phyloP scores from a whole-genome alignment of 1,140 invertebrate species.

The Glomeris maerens region DNA sequence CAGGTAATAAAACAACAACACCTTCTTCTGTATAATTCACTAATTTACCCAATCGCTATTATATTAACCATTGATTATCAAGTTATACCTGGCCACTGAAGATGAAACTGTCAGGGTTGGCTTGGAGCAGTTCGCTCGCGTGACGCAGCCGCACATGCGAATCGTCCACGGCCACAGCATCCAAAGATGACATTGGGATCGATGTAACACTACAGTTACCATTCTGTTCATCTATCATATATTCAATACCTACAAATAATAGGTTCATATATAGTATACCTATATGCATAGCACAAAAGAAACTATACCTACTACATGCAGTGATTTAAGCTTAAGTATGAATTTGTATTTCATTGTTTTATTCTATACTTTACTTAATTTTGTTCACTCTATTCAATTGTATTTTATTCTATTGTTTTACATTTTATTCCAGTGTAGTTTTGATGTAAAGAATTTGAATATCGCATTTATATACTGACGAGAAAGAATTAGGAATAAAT shows the following conservation, averaged over 20 bases:
- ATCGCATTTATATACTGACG: too few relatives aligned
- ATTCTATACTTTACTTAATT: background rate
- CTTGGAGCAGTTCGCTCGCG: slow-evolving; percentile 21
- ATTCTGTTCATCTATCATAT: slow-evolving; percentile 22
- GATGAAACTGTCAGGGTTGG: slow-evolving; percentile 20
- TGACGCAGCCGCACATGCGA: slow-evolving; percentile 21
- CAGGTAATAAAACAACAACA: background rate
- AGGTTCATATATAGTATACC: background rate
- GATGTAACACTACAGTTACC: slow-evolving; percentile 21
- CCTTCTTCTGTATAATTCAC: background rate
- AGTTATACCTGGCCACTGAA: slow-evolving; percentile 20
- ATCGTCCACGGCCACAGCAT: slow-evolving; percentile 18
- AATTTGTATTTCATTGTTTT: background rate
- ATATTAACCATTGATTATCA: background rate
- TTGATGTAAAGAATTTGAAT: too few relatives aligned
- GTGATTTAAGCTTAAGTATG: background rate
- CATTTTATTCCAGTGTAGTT: background rate
- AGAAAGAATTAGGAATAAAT: too few relatives aligned
- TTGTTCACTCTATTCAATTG: background rate
- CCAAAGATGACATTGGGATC: slow-evolving; percentile 21
- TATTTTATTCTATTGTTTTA: background rate
- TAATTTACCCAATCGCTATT: background rate
- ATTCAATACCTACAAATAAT: slow-evolving; percentile 18
- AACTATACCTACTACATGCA: too few relatives aligned
- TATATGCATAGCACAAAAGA: background rate